phyloP scores from a whole-genome alignment of 1,140 invertebrate genomes.

The Caenorhabditis tropicalis region DNA sequence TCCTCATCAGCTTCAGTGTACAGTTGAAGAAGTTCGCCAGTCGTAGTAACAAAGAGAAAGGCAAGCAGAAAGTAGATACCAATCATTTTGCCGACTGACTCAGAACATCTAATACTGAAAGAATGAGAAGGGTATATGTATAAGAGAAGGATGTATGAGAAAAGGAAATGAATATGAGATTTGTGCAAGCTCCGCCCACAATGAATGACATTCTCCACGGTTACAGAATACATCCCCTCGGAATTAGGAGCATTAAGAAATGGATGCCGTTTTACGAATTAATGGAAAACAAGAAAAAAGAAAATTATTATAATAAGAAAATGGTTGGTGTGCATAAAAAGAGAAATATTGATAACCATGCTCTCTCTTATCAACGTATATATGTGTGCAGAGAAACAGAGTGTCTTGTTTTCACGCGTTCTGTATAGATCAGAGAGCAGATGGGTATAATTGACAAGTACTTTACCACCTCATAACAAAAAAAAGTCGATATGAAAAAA shows the following conservation, averaged over 20 bases:
- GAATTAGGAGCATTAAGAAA: not conserved
- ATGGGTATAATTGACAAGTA: not conserved
- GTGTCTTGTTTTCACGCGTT: not conserved
- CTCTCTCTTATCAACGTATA: not conserved
- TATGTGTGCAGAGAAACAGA: not conserved
- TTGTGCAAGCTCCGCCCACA: not conserved
- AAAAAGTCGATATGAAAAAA: not conserved
- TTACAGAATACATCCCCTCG: not conserved
- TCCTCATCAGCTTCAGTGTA: too few relatives aligned
- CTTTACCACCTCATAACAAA: not conserved
- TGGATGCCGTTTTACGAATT: too few relatives aligned
- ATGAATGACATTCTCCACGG: not conserved
- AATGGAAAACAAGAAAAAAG: too few relatives aligned
- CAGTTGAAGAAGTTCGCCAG: not conserved
- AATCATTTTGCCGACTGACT: not conserved
- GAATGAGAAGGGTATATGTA: not conserved
- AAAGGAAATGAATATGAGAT: not conserved
- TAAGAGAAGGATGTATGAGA: not conserved
- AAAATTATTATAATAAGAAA: not conserved
- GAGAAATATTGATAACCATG: not conserved
- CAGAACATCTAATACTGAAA: not conserved
- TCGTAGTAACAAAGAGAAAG: not conserved
- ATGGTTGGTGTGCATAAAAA: not conserved
- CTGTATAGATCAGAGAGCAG: not conserved
- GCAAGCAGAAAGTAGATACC: not conserved